Conservation (phyloP, 2,797 vertebrate genomes). For the Poecilia gillii region DNA sequence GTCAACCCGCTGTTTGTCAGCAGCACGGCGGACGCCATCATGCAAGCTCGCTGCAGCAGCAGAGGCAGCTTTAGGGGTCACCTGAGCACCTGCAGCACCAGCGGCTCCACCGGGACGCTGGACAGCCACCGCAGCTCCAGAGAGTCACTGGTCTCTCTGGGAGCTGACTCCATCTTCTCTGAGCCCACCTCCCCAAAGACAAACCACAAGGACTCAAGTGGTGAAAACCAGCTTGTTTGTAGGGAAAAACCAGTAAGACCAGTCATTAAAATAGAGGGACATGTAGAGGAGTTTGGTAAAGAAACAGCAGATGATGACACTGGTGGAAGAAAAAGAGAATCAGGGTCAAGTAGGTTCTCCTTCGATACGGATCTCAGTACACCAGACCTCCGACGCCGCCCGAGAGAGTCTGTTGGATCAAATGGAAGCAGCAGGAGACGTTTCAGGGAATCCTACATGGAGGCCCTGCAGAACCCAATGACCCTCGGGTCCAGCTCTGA, state of each 20-base stretch:
- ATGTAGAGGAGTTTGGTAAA: constrained; percentile 28
- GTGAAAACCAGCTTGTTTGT: constrained; percentile 37
- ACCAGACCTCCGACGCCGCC: constrained; percentile 70
- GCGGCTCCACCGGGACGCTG: constrained; percentile 80
- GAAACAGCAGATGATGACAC: constrained; percentile 32
- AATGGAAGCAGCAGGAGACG: constrained; percentile 73
- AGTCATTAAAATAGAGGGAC: constrained; percentile 41
- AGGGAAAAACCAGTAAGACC: constrained; percentile 25
- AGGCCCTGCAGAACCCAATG: constrained; percentile 89
- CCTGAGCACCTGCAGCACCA: constrained; percentile 76
- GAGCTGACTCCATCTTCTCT: constrained; percentile 78
- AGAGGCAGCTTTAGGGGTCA: constrained; percentile 69
- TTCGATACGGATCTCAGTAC: constrained; percentile 80
- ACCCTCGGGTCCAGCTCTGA: constrained; percentile 87
- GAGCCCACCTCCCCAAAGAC: constrained; percentile 66
- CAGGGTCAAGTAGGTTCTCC: constrained; percentile 69
- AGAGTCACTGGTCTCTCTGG: constrained; percentile 82
- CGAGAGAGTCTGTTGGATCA: constrained; percentile 73
- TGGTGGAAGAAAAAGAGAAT: constrained; percentile 40
- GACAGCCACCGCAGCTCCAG: constrained; percentile 82
- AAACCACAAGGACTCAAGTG: constrained; percentile 29
- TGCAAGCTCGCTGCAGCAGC: constrained; percentile 72
- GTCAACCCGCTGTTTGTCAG: constrained; percentile 83
- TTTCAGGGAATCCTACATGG: constrained; percentile 90
- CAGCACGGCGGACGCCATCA: constrained; percentile 78